These are phyloP conservation scores for Prolemur simus DNA, from an alignment of 2,113 vertebrate genomes.

Conservation along the genomic window DNA sequence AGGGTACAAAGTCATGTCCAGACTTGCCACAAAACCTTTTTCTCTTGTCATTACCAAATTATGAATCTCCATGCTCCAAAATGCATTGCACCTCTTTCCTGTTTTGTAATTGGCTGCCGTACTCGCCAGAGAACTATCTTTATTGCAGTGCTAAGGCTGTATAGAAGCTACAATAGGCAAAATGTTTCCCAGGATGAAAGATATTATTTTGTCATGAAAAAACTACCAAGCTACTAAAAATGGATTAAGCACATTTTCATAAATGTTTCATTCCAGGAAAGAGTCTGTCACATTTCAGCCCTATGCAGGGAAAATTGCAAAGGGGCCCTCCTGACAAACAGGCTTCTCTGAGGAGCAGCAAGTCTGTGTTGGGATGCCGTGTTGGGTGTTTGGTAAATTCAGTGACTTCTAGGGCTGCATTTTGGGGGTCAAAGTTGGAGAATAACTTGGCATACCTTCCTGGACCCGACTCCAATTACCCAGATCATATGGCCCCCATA, in stretches of 20 bases:
- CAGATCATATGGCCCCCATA: background rate
- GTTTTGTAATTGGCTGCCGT: background rate
- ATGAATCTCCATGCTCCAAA: background rate
- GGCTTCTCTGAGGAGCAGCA: background rate
- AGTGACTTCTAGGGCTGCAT: slow-evolving; percentile 21
- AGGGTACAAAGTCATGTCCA: background rate
- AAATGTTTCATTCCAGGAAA: slow-evolving; percentile 58
- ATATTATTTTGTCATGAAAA: slow-evolving; percentile 25
- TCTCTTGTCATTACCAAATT: background rate
- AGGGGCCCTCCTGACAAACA: slow-evolving; percentile 1
- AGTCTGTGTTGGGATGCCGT: background rate
- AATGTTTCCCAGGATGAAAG: slow-evolving; percentile 32
- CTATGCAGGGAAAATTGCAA: background rate
- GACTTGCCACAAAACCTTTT: background rate
- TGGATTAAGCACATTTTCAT: slow-evolving; percentile 61
- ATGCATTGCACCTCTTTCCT: background rate
- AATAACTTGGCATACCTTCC: slow-evolving; percentile 6
- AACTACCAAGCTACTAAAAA: slow-evolving; percentile 41
- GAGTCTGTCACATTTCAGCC: slow-evolving; percentile 1
- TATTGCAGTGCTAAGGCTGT: background rate
- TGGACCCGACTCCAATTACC: background rate
- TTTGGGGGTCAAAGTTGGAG: background rate
- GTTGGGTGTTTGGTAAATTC: background rate
- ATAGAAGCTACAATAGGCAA: background rate
- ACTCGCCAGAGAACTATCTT: background rate